phyloP scores from a whole-genome alignment of 2,797 vertebrate genomes.

The Gambelia wislizenii region DNA sequence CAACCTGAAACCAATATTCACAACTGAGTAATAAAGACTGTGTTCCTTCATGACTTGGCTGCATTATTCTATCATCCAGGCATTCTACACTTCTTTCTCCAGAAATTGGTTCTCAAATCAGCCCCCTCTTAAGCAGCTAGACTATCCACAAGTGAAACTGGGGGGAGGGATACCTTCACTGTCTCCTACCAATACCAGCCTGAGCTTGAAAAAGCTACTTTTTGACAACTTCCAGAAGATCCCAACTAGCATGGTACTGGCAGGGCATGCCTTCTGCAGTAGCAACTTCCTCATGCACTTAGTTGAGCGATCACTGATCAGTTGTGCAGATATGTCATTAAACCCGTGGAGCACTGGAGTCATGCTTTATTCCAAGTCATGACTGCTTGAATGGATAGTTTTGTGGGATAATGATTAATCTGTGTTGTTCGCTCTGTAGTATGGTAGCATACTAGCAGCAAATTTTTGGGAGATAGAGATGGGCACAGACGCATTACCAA shows the following conservation, averaged over 20 bases:
- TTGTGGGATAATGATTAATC: neutral
- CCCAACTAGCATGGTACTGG: too few relatives aligned
- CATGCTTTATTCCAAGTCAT: neutral
- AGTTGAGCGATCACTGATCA: neutral
- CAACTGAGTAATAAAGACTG: constrained; percentile 30
- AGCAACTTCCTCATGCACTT: neutral
- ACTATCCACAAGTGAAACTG: neutral
- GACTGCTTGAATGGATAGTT: neutral
- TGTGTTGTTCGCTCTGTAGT: neutral
- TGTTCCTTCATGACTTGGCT: neutral
- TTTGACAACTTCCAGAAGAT: too few relatives aligned
- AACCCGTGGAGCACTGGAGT: neutral
- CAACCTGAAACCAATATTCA: constrained; percentile 35
- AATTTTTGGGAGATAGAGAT: neutral
- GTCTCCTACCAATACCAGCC: neutral
- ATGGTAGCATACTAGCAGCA: neutral
- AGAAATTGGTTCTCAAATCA: neutral
- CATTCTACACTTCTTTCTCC: neutral
- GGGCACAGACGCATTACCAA: too few relatives aligned
- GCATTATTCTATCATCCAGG: neutral
- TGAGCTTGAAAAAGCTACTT: neutral
- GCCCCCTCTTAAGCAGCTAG: neutral
- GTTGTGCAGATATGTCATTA: neutral
- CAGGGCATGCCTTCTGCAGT: neutral
- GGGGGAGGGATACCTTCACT: neutral